Evolutionary conservation across 2,797 vertebrate species (phyloP).

Genomic region (Fistularia commersonii): DNA sequence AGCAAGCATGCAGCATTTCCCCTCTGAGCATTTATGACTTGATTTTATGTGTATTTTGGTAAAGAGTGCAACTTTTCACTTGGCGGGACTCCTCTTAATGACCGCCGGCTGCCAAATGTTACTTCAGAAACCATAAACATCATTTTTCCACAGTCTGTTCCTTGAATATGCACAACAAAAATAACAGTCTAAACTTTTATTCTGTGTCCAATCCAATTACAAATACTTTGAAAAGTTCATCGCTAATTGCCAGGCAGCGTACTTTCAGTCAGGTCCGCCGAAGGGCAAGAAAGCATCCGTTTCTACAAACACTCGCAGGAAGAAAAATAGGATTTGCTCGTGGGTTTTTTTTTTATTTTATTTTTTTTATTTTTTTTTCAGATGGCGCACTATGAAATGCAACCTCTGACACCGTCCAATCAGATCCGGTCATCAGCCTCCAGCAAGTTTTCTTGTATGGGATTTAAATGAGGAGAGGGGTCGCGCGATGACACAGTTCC

Average conservation of each 20-base stretch:
- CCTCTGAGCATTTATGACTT: slow-evolving; percentile 66
- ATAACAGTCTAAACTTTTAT: slow-evolving; percentile 68
- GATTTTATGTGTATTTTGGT: slow-evolving; percentile 65
- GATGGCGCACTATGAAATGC: slow-evolving; percentile 11
- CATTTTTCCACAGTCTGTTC: slow-evolving; percentile 66
- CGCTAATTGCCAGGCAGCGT: slow-evolving; percentile 40
- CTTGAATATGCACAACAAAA: slow-evolving; percentile 66
- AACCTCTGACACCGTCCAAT: slow-evolving; percentile 25
- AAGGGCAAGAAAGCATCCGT: slow-evolving; percentile 38
- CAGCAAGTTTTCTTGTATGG: slow-evolving; percentile 14
- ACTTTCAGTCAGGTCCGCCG: slow-evolving; percentile 37
- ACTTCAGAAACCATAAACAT: slow-evolving; percentile 73
- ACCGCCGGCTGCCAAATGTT: slow-evolving; percentile 73
- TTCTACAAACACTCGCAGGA: slow-evolving; percentile 19
- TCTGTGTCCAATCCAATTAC: slow-evolving; percentile 75
- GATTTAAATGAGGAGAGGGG: slow-evolving; percentile 1
- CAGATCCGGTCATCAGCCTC: slow-evolving; percentile 14
- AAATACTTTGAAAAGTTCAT: slow-evolving; percentile 63
- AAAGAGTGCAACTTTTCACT: slow-evolving; percentile 73
- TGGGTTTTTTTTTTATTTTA: slow-evolving; percentile 4
- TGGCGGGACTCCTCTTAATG: slow-evolving; percentile 71
- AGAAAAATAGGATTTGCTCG: slow-evolving; percentile 20
- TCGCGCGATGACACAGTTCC: slow-evolving; percentile 19
- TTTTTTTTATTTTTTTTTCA: neutral
- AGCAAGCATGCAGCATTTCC: slow-evolving; percentile 60